These are phyloP conservation scores for Crambe crambe DNA, from an alignment of 37 sponge, comb jelly and placozoan species.

Conservation along the genomic window DNA sequence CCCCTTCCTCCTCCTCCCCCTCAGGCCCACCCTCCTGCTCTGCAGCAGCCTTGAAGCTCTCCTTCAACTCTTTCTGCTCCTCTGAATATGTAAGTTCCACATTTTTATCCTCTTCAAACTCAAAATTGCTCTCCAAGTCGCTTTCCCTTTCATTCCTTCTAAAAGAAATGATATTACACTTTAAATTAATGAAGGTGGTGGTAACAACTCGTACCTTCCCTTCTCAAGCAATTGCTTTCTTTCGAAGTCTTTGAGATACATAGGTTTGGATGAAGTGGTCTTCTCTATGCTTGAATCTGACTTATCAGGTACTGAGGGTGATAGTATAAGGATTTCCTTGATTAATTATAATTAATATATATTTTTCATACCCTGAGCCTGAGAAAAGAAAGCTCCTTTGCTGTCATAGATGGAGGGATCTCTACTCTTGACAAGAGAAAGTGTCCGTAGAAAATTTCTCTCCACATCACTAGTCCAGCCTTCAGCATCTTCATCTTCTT, in stretches of 20 bases:
- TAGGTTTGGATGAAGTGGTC: constrained; percentile 40
- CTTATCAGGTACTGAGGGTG: too few species aligned
- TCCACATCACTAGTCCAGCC: constrained; percentile 60
- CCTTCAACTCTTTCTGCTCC: constrained; percentile 73
- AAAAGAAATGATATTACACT: background rate
- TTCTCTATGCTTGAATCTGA: background rate
- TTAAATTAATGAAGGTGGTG: background rate
- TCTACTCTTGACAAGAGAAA: constrained; percentile 77
- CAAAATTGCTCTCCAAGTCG: constrained; percentile 54
- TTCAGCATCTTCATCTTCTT: constrained; percentile 67
- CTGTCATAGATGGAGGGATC: constrained; percentile 73
- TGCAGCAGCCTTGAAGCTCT: constrained; percentile 36
- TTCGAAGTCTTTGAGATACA: constrained; percentile 92
- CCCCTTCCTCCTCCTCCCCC: constrained; percentile 24
- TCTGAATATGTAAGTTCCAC: constrained; percentile 50
- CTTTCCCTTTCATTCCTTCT: constrained; percentile 39
- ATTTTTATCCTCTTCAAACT: constrained; percentile 43
- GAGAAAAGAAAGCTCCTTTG: constrained; percentile 31
- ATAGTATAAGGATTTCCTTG: too few species aligned
- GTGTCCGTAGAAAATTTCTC: constrained; percentile 80
- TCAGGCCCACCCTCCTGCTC: constrained; percentile 10
- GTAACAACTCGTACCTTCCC: constrained; percentile 69
- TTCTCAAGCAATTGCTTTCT: constrained; percentile 76
- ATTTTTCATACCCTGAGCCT: too few species aligned
- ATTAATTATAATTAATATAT: too few species aligned